A percentile compares a stretch with the other conserved stretches of the same genome.
phyloP scores from a whole-genome alignment of 1,140 invertebrate species.

The Listronotus bonariensis region DNA sequence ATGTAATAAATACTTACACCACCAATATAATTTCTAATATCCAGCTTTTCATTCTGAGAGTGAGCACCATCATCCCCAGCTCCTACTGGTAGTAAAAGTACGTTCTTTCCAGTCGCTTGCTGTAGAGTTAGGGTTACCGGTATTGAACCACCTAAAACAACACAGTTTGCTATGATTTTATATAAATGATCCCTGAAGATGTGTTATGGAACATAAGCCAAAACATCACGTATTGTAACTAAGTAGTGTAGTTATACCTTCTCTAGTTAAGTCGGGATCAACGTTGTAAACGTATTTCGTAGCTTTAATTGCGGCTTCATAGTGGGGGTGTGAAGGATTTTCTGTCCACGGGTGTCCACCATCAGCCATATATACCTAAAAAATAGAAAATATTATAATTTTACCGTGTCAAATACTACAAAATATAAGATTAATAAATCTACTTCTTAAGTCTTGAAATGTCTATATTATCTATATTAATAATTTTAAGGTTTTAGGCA shows the following conservation, averaged over 20 bases:
- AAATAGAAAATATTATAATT: not conserved
- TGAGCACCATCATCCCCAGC: conserved; percentile 95
- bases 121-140: conserved; percentile 88
- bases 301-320: conserved; percentile 83
- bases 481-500: no score
- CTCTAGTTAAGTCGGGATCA: conserved; percentile 92
- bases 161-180: conserved; percentile 65
- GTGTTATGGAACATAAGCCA: not conserved
- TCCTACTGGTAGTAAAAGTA: conserved; percentile 89
- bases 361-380: conserved; percentile 67
- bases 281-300: conserved; percentile 89
- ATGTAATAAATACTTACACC: conserved; percentile 76
- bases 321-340: conserved; percentile 90
- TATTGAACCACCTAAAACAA: conserved; percentile 77
- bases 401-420: no score
- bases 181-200: conserved; percentile 88
- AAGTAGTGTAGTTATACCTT: conserved; percentile 54
- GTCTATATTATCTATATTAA: no score
- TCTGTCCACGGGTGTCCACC: conserved; percentile 90
- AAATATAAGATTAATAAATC: no score
- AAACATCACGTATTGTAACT: no score
- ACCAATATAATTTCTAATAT: conserved; percentile 90
- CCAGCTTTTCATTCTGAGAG: conserved; percentile 97
- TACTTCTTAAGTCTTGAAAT: no score
- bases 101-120: conserved; percentile 89